Conservation (phyloP, 2,113 vertebrate genomes). For the Physeter macrocephalus region DNA sequence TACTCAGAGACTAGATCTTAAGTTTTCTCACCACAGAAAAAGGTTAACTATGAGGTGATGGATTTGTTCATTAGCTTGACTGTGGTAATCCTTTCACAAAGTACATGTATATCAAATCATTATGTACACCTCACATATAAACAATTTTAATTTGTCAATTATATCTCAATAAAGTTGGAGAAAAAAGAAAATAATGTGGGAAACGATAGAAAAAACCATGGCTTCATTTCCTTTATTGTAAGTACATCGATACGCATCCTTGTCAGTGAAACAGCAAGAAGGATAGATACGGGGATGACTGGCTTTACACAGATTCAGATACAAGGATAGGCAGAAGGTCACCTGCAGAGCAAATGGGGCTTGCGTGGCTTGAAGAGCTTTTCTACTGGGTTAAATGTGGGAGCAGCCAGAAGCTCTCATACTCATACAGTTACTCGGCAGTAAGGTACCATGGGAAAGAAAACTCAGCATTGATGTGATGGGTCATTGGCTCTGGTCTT, state of each 20-base stretch:
- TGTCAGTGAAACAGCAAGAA: background rate
- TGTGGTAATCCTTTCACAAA: background rate
- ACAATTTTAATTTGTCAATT: background rate
- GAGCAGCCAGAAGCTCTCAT: background rate
- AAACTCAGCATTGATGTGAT: fast-evolving
- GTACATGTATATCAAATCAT: background rate
- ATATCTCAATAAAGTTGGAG: background rate
- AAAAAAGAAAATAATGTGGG: background rate
- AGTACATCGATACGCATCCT: background rate
- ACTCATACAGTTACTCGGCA: background rate
- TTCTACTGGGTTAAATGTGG: background rate
- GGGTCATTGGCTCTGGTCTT: background rate
- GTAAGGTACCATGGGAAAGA: background rate
- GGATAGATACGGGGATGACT: too few species aligned
- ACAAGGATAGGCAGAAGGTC: background rate
- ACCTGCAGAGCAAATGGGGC: background rate
- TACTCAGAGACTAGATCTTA: background rate
- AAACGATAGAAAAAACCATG: background rate
- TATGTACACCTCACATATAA: background rate
- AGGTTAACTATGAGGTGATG: background rate
- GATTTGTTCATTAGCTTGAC: background rate
- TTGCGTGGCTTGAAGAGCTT: background rate
- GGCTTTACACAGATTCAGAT: background rate
- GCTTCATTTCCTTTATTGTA: background rate
- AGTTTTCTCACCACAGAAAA: background rate